phyloP scores from a whole-genome alignment of 2,888 invertebrate genomes.

The Epirrita christyi region DNA sequence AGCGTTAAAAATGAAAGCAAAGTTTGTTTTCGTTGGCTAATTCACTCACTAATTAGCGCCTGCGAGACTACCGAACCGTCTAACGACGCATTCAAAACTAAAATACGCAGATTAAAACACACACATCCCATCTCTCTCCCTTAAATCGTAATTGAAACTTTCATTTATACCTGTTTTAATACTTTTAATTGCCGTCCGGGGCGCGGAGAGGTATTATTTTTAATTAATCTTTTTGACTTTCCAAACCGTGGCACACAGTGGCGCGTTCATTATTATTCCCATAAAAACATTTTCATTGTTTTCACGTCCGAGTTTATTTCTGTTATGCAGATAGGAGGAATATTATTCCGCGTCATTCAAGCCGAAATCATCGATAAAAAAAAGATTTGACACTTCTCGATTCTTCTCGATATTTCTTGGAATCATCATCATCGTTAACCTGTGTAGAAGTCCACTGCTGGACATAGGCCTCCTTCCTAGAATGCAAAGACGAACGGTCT shows the following conservation, averaged over 20 bases:
- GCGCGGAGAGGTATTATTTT: slow-evolving; percentile 63
- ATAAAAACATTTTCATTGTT: slow-evolving; percentile 25
- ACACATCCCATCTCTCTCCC: slow-evolving; percentile 45
- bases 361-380: too few species aligned
- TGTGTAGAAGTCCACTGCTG: too few species aligned
- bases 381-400: too few species aligned
- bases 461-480: too few species aligned
- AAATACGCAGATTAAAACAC: slow-evolving; percentile 46
- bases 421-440: too few species aligned
- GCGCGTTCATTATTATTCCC: slow-evolving; percentile 45
- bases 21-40: slow-evolving; percentile 31
- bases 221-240: slow-evolving; percentile 65
- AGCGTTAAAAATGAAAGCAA: slow-evolving; percentile 23
- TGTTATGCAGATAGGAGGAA: not conserved
- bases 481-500: too few species aligned
- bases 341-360: too few species aligned
- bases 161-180: slow-evolving; percentile 60
- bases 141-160: slow-evolving; percentile 57
- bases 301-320: slow-evolving; percentile 9
- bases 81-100: slow-evolving; percentile 47
- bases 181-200: slow-evolving; percentile 55
- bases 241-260: slow-evolving; percentile 36
- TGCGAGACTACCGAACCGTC: slow-evolving; percentile 22
- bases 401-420: too few species aligned
- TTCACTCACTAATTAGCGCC: slow-evolving; percentile 43